These are phyloP conservation scores for Heliconius himera DNA, from an alignment of 1,140 invertebrate species.

Conservation along the genomic window DNA sequence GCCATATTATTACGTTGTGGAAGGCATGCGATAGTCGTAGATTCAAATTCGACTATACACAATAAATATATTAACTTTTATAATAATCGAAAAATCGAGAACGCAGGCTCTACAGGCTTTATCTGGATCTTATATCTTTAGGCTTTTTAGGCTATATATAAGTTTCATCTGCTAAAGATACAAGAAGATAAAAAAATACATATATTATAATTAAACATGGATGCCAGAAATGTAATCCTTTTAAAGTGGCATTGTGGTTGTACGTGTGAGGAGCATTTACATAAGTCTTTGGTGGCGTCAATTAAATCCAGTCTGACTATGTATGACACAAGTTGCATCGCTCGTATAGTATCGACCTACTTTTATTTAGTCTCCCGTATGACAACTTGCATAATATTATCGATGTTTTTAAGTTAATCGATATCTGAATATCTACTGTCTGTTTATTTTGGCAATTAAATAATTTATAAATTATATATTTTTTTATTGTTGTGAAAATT, in stretches of 20 bases:
- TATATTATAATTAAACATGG: slow-evolving; percentile 5
- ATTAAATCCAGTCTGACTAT: slow-evolving; percentile 38
- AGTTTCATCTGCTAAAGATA: background rate
- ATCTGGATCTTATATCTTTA: too few species aligned
- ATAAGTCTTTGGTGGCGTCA: slow-evolving; percentile 35
- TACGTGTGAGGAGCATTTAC: slow-evolving; percentile 31
- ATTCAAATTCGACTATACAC: background rate
- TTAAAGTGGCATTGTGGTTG: slow-evolving; percentile 12
- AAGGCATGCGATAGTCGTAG: background rate
- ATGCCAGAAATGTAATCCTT: slow-evolving; percentile 28
- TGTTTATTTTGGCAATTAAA: too few species aligned
- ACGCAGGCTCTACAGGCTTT: too few species aligned
- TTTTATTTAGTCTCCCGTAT: slow-evolving; percentile 21
- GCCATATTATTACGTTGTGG: too few species aligned
- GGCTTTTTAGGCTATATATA: too few species aligned
- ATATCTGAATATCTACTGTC: too few species aligned
- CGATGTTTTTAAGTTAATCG: background rate
- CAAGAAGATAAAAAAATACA: background rate
- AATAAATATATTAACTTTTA: too few species aligned
- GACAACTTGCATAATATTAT: background rate
- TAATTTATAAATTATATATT: too few species aligned
- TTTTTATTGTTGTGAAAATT: too few species aligned
- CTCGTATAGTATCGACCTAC: slow-evolving; percentile 28
- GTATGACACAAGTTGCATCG: slow-evolving; percentile 29
- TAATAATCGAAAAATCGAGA: too few species aligned